phyloP scores from a whole-genome alignment of 2,113 vertebrate genomes.

The Microtus ochrogaster region DNA sequence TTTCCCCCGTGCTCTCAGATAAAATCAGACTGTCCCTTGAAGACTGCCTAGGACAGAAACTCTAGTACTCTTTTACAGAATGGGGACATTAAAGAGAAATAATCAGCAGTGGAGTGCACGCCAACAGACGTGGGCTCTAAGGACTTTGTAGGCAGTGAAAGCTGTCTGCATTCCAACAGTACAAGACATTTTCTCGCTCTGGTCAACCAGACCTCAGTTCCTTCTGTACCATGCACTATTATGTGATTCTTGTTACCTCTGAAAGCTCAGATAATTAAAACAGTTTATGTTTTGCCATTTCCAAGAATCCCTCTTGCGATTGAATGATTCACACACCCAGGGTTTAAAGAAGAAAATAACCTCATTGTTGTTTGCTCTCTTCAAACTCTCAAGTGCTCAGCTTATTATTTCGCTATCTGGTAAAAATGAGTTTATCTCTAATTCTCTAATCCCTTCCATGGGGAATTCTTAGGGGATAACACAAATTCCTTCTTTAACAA shows the following conservation, averaged over 20 bases:
- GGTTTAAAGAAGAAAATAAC: slow-evolving; percentile 66
- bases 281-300: slow-evolving; percentile 67
- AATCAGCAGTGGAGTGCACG: neutral
- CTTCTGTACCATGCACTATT: neutral
- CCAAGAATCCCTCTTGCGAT: slow-evolving; percentile 65
- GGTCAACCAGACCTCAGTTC: slow-evolving; percentile 39
- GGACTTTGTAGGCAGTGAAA: neutral
- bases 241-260: neutral
- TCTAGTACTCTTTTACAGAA: neutral
- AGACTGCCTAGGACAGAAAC: neutral
- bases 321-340: slow-evolving; percentile 56
- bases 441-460: slow-evolving; percentile 50
- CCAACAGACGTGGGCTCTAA: neutral
- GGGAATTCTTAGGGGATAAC: slow-evolving; percentile 44
- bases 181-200: neutral
- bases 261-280: slow-evolving; percentile 65
- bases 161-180: neutral
- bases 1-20: neutral
- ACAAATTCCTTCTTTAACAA: slow-evolving; percentile 60
- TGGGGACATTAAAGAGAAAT: neutral
- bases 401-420: slow-evolving; percentile 65
- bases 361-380: slow-evolving; percentile 64
- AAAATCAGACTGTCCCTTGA: neutral
- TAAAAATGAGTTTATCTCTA: slow-evolving; percentile 63
- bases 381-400: slow-evolving; percentile 52